Evolutionary conservation across 2,888 invertebrate species (phyloP).

Genomic region (Taphrorychus bicolor): DNA sequence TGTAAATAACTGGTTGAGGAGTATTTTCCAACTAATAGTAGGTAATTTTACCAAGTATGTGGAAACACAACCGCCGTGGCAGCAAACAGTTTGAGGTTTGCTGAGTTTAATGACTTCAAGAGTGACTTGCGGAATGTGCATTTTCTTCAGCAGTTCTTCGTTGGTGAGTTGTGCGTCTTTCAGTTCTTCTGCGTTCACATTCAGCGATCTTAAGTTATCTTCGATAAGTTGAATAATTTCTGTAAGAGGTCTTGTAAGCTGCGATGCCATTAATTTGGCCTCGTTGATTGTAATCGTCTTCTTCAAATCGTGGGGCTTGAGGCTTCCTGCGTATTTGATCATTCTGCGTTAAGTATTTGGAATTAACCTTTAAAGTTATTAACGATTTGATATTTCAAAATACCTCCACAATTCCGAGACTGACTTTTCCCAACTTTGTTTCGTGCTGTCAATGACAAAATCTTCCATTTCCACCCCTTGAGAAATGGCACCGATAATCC

Average conservation of each 20-base stretch:
- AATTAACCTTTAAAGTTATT: too few relatives aligned
- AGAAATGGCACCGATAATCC: constrained; percentile 48
- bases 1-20: not conserved
- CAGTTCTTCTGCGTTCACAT: constrained; percentile 46
- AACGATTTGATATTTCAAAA: too few relatives aligned
- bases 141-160: constrained; percentile 47
- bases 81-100: constrained; percentile 52
- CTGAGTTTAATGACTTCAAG: constrained; percentile 46
- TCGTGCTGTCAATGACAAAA: constrained; percentile 23
- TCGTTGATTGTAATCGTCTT: constrained; percentile 53
- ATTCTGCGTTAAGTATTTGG: too few relatives aligned
- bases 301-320: constrained; percentile 51
- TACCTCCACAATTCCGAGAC: constrained; percentile 43
- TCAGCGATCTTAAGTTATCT: constrained; percentile 51
- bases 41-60: constrained; percentile 44
- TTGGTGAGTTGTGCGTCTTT: constrained; percentile 42
- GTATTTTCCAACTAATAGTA: constrained; percentile 35
- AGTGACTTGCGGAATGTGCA: constrained; percentile 50
- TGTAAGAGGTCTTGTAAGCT: constrained; percentile 52
- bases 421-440: constrained; percentile 47
- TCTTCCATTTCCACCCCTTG: constrained; percentile 41
- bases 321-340: constrained; percentile 46
- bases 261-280: constrained; percentile 50
- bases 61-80: constrained; percentile 46
- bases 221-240: constrained; percentile 53